phyloP scores from a whole-genome alignment of 2,888 invertebrate species.

The Petrolisthes manimaculis region DNA sequence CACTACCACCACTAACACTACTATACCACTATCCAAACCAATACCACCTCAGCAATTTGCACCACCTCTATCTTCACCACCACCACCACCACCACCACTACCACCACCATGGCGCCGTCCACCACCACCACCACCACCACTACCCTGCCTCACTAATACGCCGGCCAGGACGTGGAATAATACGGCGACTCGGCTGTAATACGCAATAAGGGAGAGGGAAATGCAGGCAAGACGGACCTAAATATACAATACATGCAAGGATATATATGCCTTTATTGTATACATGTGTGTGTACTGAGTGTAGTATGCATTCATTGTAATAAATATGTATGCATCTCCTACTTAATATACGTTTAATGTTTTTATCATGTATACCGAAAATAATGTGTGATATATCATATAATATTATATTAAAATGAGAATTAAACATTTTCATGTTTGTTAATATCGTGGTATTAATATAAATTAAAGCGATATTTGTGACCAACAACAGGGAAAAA shows the following conservation, averaged over 20 bases:
- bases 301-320: neutral
- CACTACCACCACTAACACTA: neutral
- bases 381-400: too few relatives aligned
- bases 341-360: too few relatives aligned
- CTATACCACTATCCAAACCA: conserved; percentile 1
- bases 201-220: conserved; percentile 19
- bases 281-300: neutral
- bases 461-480: too few relatives aligned
- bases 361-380: too few relatives aligned
- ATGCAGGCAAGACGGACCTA: neutral
- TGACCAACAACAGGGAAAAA: too few relatives aligned
- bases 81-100: neutral
- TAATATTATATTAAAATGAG: too few relatives aligned
- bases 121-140: neutral
- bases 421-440: too few relatives aligned
- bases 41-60: conserved; percentile 1
- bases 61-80: neutral
- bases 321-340: neutral
- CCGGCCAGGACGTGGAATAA: conserved; percentile 27
- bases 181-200: conserved; percentile 24
- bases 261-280: conserved; percentile 15
- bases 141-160: neutral
- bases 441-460: too few relatives aligned
- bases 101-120: neutral
- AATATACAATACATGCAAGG: neutral